Evolutionary conservation across 2,888 invertebrate genomes (phyloP).

Genomic region (Pristionchus japonicus): DNA sequence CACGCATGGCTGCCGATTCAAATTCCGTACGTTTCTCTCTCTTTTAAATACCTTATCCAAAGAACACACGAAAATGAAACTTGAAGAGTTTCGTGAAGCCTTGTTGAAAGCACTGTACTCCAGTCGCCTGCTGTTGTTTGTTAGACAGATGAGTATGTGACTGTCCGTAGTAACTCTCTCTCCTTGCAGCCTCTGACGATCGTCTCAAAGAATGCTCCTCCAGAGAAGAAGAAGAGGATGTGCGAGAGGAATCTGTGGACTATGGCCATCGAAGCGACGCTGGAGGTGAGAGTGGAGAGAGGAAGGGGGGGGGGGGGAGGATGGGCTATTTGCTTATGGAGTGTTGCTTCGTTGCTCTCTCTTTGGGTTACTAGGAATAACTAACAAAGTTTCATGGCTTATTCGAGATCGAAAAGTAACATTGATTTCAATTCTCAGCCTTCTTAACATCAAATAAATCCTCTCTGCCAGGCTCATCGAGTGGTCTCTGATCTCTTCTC

Average conservation of each 20-base stretch:
- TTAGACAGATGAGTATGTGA: too few relatives aligned
- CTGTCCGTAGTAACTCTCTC: too few relatives aligned
- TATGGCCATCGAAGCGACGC: conserved; percentile 8
- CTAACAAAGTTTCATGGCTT: too few relatives aligned
- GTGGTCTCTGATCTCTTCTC: conserved; percentile 95
- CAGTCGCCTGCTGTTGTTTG: too few relatives aligned
- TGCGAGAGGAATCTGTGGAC: conserved; percentile 26
- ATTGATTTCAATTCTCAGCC: too few relatives aligned
- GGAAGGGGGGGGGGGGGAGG: not conserved
- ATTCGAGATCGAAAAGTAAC: too few relatives aligned
- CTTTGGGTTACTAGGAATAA: too few relatives aligned
- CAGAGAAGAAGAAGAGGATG: not conserved
- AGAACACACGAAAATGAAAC: too few relatives aligned
- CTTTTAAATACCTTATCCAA: too few relatives aligned
- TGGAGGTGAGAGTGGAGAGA: not conserved
- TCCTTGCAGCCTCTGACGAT: not conserved
- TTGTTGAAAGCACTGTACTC: too few relatives aligned
- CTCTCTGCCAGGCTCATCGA: conserved; percentile 84
- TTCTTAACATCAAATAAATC: not conserved
- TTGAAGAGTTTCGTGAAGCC: too few relatives aligned
- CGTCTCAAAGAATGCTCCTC: not conserved
- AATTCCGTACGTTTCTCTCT: not conserved
- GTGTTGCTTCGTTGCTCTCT: too few relatives aligned
- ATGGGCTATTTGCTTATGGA: not conserved
- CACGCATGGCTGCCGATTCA: not conserved